Evolutionary conservation across 1,140 invertebrate species (phyloP).

Genomic region (Araneus ventricosus): DNA sequence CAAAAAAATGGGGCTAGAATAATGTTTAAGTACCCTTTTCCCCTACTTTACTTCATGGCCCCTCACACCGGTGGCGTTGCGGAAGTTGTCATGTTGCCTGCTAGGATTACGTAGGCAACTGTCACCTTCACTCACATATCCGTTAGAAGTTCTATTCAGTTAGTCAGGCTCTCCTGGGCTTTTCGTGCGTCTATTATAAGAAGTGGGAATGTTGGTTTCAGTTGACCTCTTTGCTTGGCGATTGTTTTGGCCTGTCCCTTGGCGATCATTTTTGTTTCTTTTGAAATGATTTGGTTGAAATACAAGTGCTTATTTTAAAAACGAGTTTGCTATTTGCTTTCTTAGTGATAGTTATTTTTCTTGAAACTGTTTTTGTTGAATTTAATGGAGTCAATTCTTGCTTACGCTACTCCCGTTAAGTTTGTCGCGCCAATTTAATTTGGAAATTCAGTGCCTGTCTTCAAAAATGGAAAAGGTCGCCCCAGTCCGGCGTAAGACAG

Average conservation of each 20-base stretch:
- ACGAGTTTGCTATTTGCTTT: too few species aligned
- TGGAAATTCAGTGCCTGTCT: too few species aligned
- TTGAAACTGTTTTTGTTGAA: too few species aligned
- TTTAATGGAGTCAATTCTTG: too few species aligned
- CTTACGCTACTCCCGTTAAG: too few species aligned
- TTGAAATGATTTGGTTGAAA: too few species aligned
- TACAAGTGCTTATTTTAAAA: too few species aligned
- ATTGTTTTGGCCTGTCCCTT: neutral
- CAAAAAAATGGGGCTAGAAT: neutral
- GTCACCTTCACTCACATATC: neutral
- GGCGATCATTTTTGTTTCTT: neutral
- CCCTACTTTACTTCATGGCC: constrained; percentile 10
- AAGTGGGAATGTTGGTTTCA: constrained; percentile 15
- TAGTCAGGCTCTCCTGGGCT: neutral
- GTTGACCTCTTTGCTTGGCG: constrained; percentile 22
- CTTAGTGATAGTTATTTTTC: too few species aligned
- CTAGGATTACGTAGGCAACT: constrained; percentile 67
- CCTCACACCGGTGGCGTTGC: constrained; percentile 42
- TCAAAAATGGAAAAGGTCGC: too few species aligned
- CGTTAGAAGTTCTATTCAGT: neutral
- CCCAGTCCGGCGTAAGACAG: too few species aligned
- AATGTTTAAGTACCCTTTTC: constrained; percentile 1
- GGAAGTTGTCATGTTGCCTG: constrained; percentile 53
- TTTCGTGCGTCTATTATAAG: constrained; percentile 14
- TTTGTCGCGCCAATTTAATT: too few species aligned